These are phyloP conservation scores for Ips typographus DNA, from an alignment of 1,140 invertebrate species.

Conservation along the genomic window DNA sequence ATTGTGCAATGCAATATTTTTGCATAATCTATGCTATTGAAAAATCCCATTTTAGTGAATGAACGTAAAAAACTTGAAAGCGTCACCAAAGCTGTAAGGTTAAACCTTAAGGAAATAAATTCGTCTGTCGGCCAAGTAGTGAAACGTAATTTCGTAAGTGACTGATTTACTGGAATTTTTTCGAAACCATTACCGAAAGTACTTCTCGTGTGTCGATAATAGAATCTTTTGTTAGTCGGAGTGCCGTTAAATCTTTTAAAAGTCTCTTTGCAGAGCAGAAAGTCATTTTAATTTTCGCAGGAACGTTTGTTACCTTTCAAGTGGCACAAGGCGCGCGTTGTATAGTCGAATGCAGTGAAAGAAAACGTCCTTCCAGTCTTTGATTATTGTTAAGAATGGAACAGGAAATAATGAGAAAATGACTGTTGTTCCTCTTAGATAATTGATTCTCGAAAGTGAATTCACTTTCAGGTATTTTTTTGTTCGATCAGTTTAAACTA, in stretches of 20 bases:
- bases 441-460: too few species aligned
- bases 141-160: conserved; percentile 32
- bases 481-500: too few species aligned
- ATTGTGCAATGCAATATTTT: too few species aligned
- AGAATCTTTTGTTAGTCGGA: conserved; percentile 30
- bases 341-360: conserved; percentile 10
- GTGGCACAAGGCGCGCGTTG: conserved; percentile 15
- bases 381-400: conserved; percentile 12
- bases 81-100: too few species aligned
- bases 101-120: too few species aligned
- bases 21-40: too few species aligned
- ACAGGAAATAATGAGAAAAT: conserved; percentile 12
- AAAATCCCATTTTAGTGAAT: too few species aligned
- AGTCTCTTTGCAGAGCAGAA: conserved; percentile 25
- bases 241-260: conserved; percentile 31
- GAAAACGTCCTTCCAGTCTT: conserved; percentile 15
- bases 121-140: background rate
- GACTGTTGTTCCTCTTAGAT: background rate
- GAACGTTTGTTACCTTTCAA: conserved; percentile 22
- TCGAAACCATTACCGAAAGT: conserved; percentile 30
- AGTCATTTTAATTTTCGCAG: conserved; percentile 31
- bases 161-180: conserved; percentile 32
- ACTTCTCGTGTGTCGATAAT: conserved; percentile 32
- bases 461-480: too few species aligned
- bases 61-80: too few species aligned